A percentile compares a stretch with the other conserved stretches of the same genome.
Conservation (phyloP, 2,888 invertebrate genomes). For the Tetheella fluctuosa region DNA sequence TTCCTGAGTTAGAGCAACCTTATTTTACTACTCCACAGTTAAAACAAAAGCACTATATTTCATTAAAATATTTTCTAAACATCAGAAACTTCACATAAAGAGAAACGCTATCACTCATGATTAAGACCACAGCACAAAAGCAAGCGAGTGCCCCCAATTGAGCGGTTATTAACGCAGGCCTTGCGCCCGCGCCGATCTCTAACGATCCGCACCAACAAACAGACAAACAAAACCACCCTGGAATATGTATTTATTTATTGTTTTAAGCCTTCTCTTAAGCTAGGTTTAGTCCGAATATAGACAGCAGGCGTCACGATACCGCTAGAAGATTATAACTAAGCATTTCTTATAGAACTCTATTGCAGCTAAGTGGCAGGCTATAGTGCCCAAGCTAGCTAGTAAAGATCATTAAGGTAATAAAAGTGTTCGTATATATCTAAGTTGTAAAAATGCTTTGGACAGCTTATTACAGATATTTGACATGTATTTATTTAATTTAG, state of each 20-base stretch:
- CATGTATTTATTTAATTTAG: too few species aligned
- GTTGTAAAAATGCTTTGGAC: too few species aligned
- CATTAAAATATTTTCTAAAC: background rate
- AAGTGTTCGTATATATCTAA: too few species aligned
- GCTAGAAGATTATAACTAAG: background rate
- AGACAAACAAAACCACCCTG: conserved; percentile 31
- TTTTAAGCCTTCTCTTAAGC: background rate
- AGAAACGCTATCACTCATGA: conserved; percentile 25
- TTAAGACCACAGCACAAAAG: conserved; percentile 19
- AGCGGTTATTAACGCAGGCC: conserved; percentile 64
- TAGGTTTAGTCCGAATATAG: background rate
- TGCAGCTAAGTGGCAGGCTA: too few species aligned
- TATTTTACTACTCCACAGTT: too few species aligned
- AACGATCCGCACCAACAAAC: conserved; percentile 47
- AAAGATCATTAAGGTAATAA: background rate
- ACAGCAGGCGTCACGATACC: background rate
- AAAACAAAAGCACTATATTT: too few species aligned
- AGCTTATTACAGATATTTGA: too few species aligned
- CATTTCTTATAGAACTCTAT: background rate
- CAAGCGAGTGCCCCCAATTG: conserved; percentile 67
- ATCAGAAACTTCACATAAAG: too few species aligned
- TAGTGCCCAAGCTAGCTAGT: too few species aligned
- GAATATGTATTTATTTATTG: background rate
- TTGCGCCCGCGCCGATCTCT: conserved; percentile 49
- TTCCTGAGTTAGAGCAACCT: too few species aligned